Conservation (phyloP, 2,888 invertebrate genomes). For the Trichopria drosophilae region DNA sequence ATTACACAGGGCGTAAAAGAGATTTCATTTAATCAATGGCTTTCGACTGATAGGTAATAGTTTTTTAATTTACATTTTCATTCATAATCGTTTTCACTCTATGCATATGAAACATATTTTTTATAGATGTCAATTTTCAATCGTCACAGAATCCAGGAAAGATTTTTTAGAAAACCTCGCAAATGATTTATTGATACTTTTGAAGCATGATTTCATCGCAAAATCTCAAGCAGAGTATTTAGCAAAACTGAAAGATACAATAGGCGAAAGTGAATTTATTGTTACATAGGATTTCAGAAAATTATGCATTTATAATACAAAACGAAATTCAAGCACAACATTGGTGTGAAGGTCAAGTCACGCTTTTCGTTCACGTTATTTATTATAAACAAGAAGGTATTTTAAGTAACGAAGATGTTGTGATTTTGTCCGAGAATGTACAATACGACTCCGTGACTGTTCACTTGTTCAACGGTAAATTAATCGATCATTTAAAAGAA, state of each 20-base stretch:
- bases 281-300: background rate
- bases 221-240: background rate
- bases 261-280: conserved; percentile 3
- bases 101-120: conserved; percentile 2
- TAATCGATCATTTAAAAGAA: background rate
- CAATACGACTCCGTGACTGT: background rate
- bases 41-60: no score
- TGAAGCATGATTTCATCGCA: no score
- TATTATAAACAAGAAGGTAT: no score
- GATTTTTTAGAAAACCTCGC: conserved; percentile 3
- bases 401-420: background rate
- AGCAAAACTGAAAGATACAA: background rate
- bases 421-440: no score
- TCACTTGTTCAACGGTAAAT: background rate
- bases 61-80: no score
- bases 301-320: conserved; percentile 2
- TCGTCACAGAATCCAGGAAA: conserved; percentile 6
- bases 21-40: no score
- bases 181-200: conserved; percentile 1
- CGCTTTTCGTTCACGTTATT: background rate
- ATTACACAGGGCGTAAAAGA: no score
- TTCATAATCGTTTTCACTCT: no score
- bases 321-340: conserved; percentile 6
- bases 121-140: no score
- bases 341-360: conserved; percentile 2